Conservation (phyloP, 2,113 vertebrate genomes). For the Rhegmatorhina hoffmannsi region DNA sequence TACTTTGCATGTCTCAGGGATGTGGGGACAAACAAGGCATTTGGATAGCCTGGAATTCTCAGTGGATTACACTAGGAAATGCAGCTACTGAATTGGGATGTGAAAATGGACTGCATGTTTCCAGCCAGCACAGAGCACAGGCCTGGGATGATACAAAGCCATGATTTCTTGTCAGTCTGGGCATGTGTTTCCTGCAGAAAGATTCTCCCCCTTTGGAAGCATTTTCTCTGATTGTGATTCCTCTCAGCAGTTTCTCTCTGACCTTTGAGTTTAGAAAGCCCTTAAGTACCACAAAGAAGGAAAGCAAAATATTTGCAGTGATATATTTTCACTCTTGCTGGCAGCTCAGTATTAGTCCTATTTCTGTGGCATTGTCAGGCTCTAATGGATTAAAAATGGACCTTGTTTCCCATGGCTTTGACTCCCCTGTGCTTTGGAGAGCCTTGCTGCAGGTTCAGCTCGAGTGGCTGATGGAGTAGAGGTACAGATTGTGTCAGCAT, state of each 20-base stretch:
- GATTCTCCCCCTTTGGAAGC: conserved; percentile 12
- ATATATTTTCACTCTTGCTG: not conserved
- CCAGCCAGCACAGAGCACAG: not conserved
- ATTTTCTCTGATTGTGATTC: conserved; percentile 34
- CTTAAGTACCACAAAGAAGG: conserved; percentile 28
- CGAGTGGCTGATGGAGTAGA: not conserved
- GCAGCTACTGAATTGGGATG: not conserved
- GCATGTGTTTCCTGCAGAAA: not conserved
- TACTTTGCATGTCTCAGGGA: not conserved
- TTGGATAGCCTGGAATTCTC: not conserved
- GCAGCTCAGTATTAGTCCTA: not conserved
- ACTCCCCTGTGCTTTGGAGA: not conserved
- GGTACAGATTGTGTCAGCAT: not conserved
- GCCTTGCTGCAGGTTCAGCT: not conserved
- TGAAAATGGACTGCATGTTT: not conserved
- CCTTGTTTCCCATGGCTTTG: not conserved
- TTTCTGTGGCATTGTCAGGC: not conserved
- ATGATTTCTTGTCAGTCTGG: conserved; percentile 9
- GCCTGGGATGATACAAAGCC: not conserved
- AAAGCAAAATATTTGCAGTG: conserved; percentile 36
- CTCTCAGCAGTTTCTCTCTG: conserved; percentile 37
- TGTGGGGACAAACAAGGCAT: not conserved
- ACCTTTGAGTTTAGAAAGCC: conserved; percentile 52
- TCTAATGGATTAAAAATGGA: conserved; percentile 2
- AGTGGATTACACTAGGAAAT: not conserved